These are phyloP conservation scores for Bombus waltoni DNA, from an alignment of 1,140 invertebrate genomes.

Conservation along the genomic window DNA sequence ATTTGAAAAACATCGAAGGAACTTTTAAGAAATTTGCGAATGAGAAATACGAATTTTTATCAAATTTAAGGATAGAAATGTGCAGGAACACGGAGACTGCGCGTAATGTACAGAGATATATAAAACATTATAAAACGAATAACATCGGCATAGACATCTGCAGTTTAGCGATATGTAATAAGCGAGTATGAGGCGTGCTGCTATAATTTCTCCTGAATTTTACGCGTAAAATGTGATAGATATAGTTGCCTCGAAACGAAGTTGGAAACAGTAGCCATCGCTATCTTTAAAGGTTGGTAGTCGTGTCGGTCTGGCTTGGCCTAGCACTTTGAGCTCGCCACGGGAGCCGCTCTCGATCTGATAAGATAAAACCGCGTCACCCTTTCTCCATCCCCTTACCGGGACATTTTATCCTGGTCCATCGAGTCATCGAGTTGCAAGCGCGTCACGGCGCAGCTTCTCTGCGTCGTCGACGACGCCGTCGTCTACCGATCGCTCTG, in stretches of 20 bases:
- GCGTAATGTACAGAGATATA: no score
- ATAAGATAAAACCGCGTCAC: conserved; percentile 64
- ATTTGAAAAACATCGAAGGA: not conserved
- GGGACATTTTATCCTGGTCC: conserved; percentile 27
- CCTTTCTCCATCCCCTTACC: conserved; percentile 5
- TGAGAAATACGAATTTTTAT: not conserved
- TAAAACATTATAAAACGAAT: no score
- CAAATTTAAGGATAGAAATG: no score
- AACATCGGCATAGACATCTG: no score
- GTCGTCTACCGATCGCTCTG: conserved; percentile 53
- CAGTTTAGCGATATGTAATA: no score
- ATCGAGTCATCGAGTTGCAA: conserved; percentile 50
- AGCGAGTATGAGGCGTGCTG: no score
- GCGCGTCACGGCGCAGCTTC: conserved; percentile 36
- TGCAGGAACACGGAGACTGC: no score
- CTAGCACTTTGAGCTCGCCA: conserved; percentile 66
- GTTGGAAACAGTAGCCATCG: conserved; percentile 33
- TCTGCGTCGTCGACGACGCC: conserved; percentile 50
- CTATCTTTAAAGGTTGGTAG: not conserved
- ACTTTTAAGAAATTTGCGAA: not conserved
- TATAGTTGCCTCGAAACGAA: not conserved
- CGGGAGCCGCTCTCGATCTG: conserved; percentile 68
- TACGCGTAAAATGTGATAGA: not conserved
- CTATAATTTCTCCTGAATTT: not conserved
- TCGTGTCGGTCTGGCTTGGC: conserved; percentile 51